Evolutionary conservation across 92 coral and sea anemone species (phyloP), one percentile per base, ranked within the genome.

Genomic region (Scolanthus callimorphus): DNA sequence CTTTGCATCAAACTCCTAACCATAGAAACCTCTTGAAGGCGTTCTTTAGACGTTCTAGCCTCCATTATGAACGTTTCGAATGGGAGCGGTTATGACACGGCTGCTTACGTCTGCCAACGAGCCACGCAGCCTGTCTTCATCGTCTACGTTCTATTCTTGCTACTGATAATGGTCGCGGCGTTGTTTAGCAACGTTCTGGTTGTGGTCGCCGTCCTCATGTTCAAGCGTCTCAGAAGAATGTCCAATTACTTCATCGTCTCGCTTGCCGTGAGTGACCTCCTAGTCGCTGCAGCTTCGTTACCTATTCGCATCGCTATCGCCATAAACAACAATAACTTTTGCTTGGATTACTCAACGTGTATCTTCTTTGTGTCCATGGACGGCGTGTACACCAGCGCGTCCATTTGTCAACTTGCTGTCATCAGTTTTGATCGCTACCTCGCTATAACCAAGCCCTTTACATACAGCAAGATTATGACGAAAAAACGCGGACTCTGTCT

Each of bases 341-440:
- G 97, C 70, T 68, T 74, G 49, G 86, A 84, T n/a, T 3, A 31
- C 66, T 0, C 39, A 15, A 76, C 91, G 1, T 91, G 97, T n/a
- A 78, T 76, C 0, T 85, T 74, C 23, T 87, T 83, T 84, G 73
- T 75, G 17, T 74, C 58, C 10, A 69, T 82, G 31, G 97, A 91
- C 57, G 77, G 64, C 0, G 68, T 91, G 31, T 76, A 74, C 22
- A 76, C 90, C 60, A 63, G 83, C 2, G 89, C 97, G 1, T 83
- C 96, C 11, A 91, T 91, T 39, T 88, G 96, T 51, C 81, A 88
- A 58, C 67, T 91, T 63, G 92, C 86, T 27, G 74, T 77, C 20
- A 88, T 91, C 41, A 87, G 2, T n/a, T 73, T 91, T 13, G 97
- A 91, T 53, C 97, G 97, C 51, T 77, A 83, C 56, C 70, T 91